Evolutionary conservation across 2,797 vertebrate genomes (phyloP), one percentile per base, ranked within the genome.

Genomic region (Delichon dasypus): DNA sequence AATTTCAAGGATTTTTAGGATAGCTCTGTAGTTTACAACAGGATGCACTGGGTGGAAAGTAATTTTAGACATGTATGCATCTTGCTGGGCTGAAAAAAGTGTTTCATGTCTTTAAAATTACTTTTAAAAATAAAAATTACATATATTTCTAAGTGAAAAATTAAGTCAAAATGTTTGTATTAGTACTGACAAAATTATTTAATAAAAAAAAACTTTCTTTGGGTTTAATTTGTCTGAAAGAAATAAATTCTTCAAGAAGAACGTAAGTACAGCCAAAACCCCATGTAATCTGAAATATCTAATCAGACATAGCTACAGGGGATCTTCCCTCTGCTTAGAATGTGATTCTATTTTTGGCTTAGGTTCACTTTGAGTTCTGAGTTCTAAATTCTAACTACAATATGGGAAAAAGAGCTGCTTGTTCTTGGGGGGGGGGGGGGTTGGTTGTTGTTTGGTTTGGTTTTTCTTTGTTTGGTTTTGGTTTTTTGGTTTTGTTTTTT

Each of bases 1-100:
- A 90, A 84, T 90, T 40, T 90, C n/a, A 72, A 57, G n/a, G 42
- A 65, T 55, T 86, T 94, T 44, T 68, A 58, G 21, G 54, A 34
- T 32, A 86, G 78, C 10, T 75, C 20, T 32, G 10, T 34, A 88
- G 44, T 72, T 50, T 87, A 53, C 7, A 65, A 36, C 12, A 30
- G 8, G 32, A 85, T 60, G 32, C 22, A 72, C 3, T 11, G 11
- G 29, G 21, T 65, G 21, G 16, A 81, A 90, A 81, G 64, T 32
- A 3, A 55, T 89, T 80, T 67, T 42, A 82, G 38, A 62, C 10
- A 34, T 8, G 19, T 15, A 72, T 38, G 19, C 47, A 18, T 73
- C 80, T 27, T 82, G 15, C 50, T 65, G n/a, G 8, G 13, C 66
- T 66, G 10, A 89, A 5, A 58, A 71, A 45, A 79, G 16, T 34